Evolutionary conservation across 64 coral and sea anemone genomes (phyloP), one percentile per base, ranked within the genome.

Genomic region (Montipora cactus): DNA sequence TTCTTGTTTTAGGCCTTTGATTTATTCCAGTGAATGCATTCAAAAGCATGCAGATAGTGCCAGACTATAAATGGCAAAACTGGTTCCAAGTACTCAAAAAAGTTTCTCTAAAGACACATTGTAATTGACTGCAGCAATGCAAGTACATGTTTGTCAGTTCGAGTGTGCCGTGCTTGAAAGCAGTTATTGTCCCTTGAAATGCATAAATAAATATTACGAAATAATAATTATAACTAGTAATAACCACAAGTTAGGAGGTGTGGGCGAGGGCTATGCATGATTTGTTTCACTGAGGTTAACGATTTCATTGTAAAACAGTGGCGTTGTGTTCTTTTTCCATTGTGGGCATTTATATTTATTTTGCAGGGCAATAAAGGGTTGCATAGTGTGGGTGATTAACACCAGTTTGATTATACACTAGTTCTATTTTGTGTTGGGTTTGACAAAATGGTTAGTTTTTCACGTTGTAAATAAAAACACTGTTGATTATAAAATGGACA

Each of bases 201-300:
- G 77, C 92, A 94, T 15, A 90, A 76, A 90, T 83, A 88, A 94
- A 94, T 84, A 82, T 88, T 85, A 94, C 92, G 88, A 37, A 37
- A 37, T 37, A 37, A 37, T 37, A 37, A 37, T 37, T 37, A 37
- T 37, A 28, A 78, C 14, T 53, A 53, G 51, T 53, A 53, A 53
- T 53, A 53, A 53, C 51, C 51, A 53, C 5, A 69, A 14, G 66
- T 69, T 69, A 69, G 66, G 7, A 69, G 16, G 12, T 69, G 66
- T 14, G 66, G 66, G 66, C 66, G 66, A 78, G 76, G 8, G 8
- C 64, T 67, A 67, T 67, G 64, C 64, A 67, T 67, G 64, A 67
- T 67, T 67, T 67, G 64, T 67, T 67, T 67, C 64, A 67, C 64
- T 67, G 12, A 67, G 64, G 64, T 67, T 7, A 67, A 67, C 18